These are phyloP conservation scores for Bradysia coprophila DNA, from an alignment of 1,140 invertebrate genomes.

Conservation along the genomic window DNA sequence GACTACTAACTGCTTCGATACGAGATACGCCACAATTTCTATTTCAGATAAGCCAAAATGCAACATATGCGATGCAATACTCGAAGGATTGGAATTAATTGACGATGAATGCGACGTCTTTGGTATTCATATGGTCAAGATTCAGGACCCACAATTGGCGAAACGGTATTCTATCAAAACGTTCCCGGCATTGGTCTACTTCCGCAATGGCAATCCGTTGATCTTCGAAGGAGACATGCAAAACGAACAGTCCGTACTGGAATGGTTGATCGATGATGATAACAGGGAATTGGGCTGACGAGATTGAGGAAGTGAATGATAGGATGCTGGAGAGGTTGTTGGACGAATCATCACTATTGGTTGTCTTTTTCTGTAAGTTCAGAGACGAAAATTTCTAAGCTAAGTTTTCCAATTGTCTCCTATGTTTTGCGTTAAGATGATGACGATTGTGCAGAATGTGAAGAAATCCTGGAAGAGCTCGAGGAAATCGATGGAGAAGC, in stretches of 20 bases:
- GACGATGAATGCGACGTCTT: conserved; percentile 87
- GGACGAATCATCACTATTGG: conserved; percentile 72
- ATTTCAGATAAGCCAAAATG: conserved; percentile 74
- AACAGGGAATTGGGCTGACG: conserved; percentile 83
- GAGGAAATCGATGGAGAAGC: conserved; percentile 90
- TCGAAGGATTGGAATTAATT: conserved; percentile 76
- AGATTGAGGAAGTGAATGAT: conserved; percentile 84
- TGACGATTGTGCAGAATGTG: conserved; percentile 78
- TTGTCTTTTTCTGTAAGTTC: conserved; percentile 81
- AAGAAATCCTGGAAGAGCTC: conserved; percentile 67
- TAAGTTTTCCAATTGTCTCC: neutral
- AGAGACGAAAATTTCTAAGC: too few relatives aligned
- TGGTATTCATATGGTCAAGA: conserved; percentile 88
- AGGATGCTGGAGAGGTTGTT: conserved; percentile 77
- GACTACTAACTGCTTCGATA: neutral
- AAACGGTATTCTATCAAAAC: conserved; percentile 90
- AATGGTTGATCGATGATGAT: conserved; percentile 88
- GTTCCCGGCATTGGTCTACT: conserved; percentile 83
- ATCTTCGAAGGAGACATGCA: conserved; percentile 84
- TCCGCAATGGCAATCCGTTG: conserved; percentile 81
- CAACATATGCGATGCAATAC: conserved; percentile 79
- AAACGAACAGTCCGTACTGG: conserved; percentile 75
- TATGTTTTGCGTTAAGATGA: conserved; percentile 39
- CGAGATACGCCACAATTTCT: neutral
- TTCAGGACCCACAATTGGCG: conserved; percentile 77